Conservation (phyloP, 2,113 vertebrate genomes). For the Pristiophorus japonicus region DNA sequence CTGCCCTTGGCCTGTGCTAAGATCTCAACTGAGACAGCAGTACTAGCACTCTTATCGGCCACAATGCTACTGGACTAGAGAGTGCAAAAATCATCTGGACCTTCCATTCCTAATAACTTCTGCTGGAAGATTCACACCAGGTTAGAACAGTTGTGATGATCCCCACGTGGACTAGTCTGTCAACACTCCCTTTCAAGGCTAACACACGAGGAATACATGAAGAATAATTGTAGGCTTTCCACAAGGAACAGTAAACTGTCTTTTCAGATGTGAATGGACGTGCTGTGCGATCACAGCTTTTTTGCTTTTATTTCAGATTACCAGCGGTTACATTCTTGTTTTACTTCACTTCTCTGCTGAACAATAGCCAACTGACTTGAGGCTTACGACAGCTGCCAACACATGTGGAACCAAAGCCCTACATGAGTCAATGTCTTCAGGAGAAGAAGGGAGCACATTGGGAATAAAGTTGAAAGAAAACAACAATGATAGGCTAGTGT, state of each 20-base stretch:
- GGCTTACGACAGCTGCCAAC: neutral
- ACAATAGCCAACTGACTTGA: neutral
- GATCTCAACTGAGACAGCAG: no score
- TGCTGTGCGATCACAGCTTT: neutral
- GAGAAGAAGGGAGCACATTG: neutral
- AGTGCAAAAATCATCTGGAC: no score
- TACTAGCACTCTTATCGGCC: no score
- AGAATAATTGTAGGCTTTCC: neutral
- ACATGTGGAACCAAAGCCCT: neutral
- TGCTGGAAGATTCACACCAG: neutral
- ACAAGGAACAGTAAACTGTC: neutral
- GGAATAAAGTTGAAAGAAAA: neutral
- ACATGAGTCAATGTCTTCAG: neutral
- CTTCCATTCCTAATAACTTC: neutral
- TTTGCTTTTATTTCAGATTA: neutral
- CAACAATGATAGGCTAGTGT: neutral
- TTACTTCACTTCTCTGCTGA: neutral
- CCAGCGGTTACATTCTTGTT: neutral
- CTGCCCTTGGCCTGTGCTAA: no score
- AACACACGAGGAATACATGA: neutral
- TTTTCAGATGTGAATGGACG: neutral
- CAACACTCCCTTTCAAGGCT: neutral
- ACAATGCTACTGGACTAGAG: no score
- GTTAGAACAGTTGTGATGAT: neutral
- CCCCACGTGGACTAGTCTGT: neutral